These are phyloP conservation scores for western clawed frog (Xenopus tropicalis) DNA, from an alignment of 2,113 vertebrate species.

Conservation along the genomic window DNA sequence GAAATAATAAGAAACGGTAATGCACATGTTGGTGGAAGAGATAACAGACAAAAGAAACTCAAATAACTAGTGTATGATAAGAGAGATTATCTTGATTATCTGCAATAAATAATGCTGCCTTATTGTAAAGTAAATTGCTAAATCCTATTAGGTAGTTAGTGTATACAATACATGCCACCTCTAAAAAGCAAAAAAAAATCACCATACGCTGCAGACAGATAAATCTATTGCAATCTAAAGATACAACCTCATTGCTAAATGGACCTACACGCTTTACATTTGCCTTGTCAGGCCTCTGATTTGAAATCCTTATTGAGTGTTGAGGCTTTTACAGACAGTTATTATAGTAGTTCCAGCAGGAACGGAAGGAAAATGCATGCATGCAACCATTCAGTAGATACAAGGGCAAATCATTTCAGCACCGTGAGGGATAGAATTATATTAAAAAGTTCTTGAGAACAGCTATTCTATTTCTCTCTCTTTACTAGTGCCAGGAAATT, in stretches of 20 bases:
- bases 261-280: slow-evolving; percentile 4
- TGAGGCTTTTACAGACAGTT: slow-evolving; percentile 11
- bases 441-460: slow-evolving; percentile 15
- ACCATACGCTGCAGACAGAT: slow-evolving; percentile 7
- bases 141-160: slow-evolving; percentile 1
- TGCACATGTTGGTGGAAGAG: no score
- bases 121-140: background rate
- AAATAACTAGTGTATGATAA: no score
- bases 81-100: no score
- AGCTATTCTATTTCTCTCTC: background rate
- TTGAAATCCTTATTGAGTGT: slow-evolving; percentile 30
- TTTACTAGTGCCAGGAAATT: slow-evolving; percentile 11
- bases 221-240: slow-evolving; percentile 8
- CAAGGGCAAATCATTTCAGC: slow-evolving; percentile 23
- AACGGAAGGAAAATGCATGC: background rate
- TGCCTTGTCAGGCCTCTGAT: slow-evolving; percentile 18
- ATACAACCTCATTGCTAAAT: slow-evolving; percentile 4
- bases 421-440: slow-evolving; percentile 13
- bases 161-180: background rate
- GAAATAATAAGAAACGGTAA: no score
- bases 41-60: no score
- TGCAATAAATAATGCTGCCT: no score
- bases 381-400: slow-evolving; percentile 8
- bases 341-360: background rate
- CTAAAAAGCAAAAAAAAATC: background rate